Evolutionary conservation across 2,888 invertebrate species (phyloP), one percentile per base, ranked within the genome.

Genomic region (Drosophila affinis): DNA sequence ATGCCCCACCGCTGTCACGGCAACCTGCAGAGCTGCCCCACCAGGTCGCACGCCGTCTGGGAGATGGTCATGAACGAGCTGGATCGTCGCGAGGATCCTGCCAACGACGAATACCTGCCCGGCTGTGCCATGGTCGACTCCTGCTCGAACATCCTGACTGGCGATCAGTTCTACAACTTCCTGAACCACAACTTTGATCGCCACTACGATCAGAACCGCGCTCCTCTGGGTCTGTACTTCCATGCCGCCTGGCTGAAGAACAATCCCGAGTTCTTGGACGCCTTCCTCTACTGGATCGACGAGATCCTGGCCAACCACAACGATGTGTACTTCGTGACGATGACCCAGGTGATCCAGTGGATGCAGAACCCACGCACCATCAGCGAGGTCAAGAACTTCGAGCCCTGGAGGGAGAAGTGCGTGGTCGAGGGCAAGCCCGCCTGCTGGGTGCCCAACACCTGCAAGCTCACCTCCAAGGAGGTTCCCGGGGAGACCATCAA

Each of bases 301-400:
- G 98, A 98, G 93, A 94, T 97, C 69, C 93, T 97, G 45, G 93
- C 94, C 81, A 96, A 95, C 79, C 97, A 97, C 93, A 96, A 96
- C 79, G 98, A 98, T 90, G 98, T 98, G 10, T 98, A 97, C 93
- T 98, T 98, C 91, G 97, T 97, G 17, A 98, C 98, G 69, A 98
- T 97, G 97, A 98, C 98, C n/a, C 97, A 97, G 92, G 97, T 97
- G 9, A 97, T 98, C 83, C 98, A 98, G 91, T 98, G 98, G 98
- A 97, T 98, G 90, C 98, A 98, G 91, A 97, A 97, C 91, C 98
- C 98, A 52, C 94, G 96, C 71, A 97, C 97, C 14, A 91, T 96
- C 80, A 93, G 95, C 63, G 97, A 97, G 92, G 95, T 96, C 57
- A 97, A 97, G 94, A 97, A 95, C 93, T 98, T 98, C 93, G 97